Evolutionary conservation across 2,888 invertebrate species (phyloP), one percentile per base, ranked within the genome.

Genomic region (Falcaria lacertinaria): DNA sequence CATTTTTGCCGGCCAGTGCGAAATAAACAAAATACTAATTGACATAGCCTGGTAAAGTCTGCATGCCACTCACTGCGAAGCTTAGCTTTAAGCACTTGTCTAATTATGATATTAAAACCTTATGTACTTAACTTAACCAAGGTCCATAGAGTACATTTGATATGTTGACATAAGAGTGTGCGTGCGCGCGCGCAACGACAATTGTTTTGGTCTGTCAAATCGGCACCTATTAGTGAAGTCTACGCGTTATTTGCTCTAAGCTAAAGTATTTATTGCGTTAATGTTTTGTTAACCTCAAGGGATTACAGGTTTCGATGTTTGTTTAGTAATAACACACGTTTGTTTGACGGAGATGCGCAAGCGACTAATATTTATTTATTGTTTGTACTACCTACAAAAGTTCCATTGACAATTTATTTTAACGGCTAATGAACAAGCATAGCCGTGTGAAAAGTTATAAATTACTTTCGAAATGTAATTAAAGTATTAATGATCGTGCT

Each of bases 261-360:
- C 73, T 77, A 74, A 80, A 83, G 75, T 81, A 83, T 80, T 76
- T 77, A 77, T 85, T 83, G 78, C 84, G 83, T 64, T 69, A 69
- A 69, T 86, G 77, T 86, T 86, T 69, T 83, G 70, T 85, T 87
- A 86, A 87, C 87, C 87, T 86, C 82, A 80, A 78, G 79, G 74
- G 79, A 84, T 78, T 78, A 84, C 84, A 77, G 82, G 85, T 86
- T 86, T 74, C 64, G 52, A 54, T 85, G 72, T 86, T 85, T 85
- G 81, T 72, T 58, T 64, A 82, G 82, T 76, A 80, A 83, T 85
- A 79, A 74, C 78, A 82, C 61, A 65, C 84, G 81, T 83, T 79
- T 77, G 74, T 61, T 67, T 73, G 55, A 53, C 60, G 60, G 53
- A 45, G 48, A 54, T 69, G 68, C 69, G 73, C 70, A 68, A 68